Conservation (phyloP, 2,888 invertebrate genomes). For the Hyppa rectilinea region DNA sequence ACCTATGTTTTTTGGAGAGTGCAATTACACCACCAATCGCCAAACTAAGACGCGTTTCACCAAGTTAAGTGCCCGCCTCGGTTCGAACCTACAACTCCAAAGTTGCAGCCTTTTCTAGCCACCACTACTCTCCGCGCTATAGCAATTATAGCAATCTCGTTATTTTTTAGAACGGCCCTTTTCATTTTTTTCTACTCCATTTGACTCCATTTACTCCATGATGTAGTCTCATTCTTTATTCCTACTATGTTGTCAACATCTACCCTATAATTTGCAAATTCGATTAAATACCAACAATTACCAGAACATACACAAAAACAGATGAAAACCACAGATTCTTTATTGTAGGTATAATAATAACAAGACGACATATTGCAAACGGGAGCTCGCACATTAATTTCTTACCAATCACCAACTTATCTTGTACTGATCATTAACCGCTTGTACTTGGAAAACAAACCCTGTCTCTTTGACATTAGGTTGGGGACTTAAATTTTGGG, state of each 20-base stretch:
- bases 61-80: too few species aligned
- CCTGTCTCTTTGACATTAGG: fast-evolving
- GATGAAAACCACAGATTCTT: slow-evolving; percentile 56
- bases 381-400: slow-evolving; percentile 61
- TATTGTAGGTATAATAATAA: slow-evolving; percentile 36
- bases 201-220: too few species aligned
- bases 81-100: too few species aligned
- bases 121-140: too few species aligned
- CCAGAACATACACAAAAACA: slow-evolving; percentile 41
- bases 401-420: slow-evolving; percentile 39
- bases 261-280: slow-evolving; percentile 43
- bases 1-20: background rate
- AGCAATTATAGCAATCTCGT: too few species aligned
- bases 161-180: too few species aligned
- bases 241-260: background rate
- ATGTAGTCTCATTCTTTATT: background rate
- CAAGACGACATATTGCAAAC: slow-evolving; percentile 65
- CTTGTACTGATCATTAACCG: background rate
- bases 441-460: background rate
- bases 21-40: background rate
- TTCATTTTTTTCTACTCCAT: too few species aligned
- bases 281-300: slow-evolving; percentile 33
- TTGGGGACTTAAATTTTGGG: fast-evolving
- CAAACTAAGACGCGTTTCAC: background rate
- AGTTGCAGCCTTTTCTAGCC: too few species aligned